Evolutionary conservation across 2,888 invertebrate genomes (phyloP).

Genomic region (Drosophila longiperda): DNA sequence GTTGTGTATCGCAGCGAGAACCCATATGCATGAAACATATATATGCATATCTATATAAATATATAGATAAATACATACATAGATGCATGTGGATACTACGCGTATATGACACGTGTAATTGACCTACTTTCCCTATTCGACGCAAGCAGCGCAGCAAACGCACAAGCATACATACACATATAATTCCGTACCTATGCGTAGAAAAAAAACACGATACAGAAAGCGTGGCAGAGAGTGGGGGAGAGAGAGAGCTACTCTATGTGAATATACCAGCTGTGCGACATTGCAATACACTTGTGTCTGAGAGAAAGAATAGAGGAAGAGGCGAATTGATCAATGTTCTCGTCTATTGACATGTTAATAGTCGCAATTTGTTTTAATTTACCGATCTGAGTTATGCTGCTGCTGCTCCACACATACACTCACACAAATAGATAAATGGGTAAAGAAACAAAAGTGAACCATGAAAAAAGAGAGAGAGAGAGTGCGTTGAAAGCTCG

Average conservation of each 20-base stretch:
- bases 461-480: slow-evolving; percentile 7
- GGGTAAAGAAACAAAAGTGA: slow-evolving; percentile 11
- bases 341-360: slow-evolving; percentile 55
- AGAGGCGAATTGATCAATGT: slow-evolving; percentile 48
- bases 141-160: slow-evolving; percentile 43
- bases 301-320: neutral
- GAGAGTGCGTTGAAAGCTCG: slow-evolving; percentile 26
- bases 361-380: slow-evolving; percentile 58
- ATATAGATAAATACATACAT: slow-evolving; percentile 3
- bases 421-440: slow-evolving; percentile 13
- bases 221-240: slow-evolving; percentile 2
- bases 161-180: slow-evolving; percentile 12
- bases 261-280: slow-evolving; percentile 35
- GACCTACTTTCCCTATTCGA: slow-evolving; percentile 83
- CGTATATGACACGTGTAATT: slow-evolving; percentile 82
- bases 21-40: slow-evolving; percentile 3
- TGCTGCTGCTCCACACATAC: slow-evolving; percentile 13
- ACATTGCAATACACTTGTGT: neutral
- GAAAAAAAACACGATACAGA: slow-evolving; percentile 1
- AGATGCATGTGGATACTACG: slow-evolving; percentile 25
- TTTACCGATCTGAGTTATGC: slow-evolving; percentile 45
- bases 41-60: neutral
- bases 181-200: slow-evolving; percentile 44
- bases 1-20: slow-evolving; percentile 7
- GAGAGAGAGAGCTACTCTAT: slow-evolving; percentile 2